These are phyloP conservation scores for Psittacula derbiana DNA, from an alignment of 2,797 vertebrate species.

Conservation along the genomic window DNA sequence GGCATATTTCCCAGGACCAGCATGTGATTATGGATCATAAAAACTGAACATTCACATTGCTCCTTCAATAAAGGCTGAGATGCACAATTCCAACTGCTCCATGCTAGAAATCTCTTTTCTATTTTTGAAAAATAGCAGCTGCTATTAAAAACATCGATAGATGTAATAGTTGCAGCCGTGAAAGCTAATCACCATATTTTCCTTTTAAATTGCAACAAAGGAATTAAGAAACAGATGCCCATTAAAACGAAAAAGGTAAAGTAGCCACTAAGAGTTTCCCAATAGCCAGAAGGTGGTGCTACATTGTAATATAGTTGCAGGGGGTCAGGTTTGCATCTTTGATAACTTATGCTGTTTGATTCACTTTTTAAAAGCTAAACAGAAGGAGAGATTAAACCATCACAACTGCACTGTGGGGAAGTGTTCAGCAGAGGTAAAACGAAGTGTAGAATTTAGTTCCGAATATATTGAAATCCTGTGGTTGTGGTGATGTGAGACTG, in stretches of 20 bases:
- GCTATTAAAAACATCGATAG: neutral
- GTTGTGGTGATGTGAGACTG: neutral
- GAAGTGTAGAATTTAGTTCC: neutral
- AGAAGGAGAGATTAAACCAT: constrained; percentile 3
- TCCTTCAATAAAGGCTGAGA: constrained; percentile 26
- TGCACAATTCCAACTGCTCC: neutral
- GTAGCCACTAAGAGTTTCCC: neutral
- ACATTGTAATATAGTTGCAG: constrained; percentile 62
- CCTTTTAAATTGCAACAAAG: constrained; percentile 4
- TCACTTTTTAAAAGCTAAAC: neutral
- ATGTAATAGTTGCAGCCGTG: neutral
- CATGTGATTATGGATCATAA: constrained; percentile 28
- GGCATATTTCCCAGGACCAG: constrained; percentile 19
- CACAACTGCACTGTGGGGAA: neutral
- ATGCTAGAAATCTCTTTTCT: neutral
- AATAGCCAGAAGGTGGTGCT: constrained; percentile 78
- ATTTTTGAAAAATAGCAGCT: constrained; percentile 24
- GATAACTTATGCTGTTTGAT: neutral
- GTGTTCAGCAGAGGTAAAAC: neutral
- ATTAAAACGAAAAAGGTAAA: neutral
- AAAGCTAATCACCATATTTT: constrained; percentile 17
- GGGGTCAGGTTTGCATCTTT: constrained; percentile 14
- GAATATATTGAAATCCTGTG: neutral
- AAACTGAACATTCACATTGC: constrained; percentile 52
- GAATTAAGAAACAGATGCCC: neutral